Percentiles rank a stretch among this genome's conserved stretches.
phyloP scores from a whole-genome alignment of 2,797 vertebrate genomes.

The Poecilia velifera region DNA sequence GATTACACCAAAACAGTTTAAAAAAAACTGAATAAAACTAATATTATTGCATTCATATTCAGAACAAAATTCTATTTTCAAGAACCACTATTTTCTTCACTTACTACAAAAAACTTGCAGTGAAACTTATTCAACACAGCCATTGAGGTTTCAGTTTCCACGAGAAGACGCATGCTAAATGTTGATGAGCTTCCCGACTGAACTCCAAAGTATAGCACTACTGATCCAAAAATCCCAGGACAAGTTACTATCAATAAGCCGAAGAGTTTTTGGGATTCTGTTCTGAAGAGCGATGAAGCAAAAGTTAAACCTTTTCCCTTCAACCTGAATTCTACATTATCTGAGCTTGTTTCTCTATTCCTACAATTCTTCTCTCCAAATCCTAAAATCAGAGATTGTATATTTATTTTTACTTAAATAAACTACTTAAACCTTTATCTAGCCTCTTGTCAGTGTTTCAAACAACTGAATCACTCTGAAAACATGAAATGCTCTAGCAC shows the following conservation, averaged over 20 bases:
- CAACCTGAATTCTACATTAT: not conserved
- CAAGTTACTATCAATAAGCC: not conserved
- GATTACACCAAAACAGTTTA: not conserved
- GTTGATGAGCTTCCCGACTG: not conserved
- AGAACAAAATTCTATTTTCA: no score
- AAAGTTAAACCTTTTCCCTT: not conserved
- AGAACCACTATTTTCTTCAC: not conserved
- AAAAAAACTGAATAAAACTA: no score
- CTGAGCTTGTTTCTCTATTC: not conserved
- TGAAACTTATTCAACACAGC: not conserved
- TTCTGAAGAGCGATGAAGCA: not conserved
- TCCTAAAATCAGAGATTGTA: not conserved
- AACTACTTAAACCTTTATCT: not conserved
- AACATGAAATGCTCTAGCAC: not conserved
- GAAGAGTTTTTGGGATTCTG: not conserved
- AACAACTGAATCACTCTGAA: not conserved
- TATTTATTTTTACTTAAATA: not conserved
- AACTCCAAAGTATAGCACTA: not conserved
- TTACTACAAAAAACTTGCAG: not conserved
- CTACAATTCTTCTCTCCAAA: not conserved
- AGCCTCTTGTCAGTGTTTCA: not conserved
- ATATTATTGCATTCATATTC: no score
- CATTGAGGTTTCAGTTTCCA: not conserved
- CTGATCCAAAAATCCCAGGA: not conserved
- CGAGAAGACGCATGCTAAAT: not conserved